Percentiles rank a stretch among this genome's conserved stretches.
These are phyloP conservation scores for Epinotia demarniana DNA, from an alignment of 2,888 invertebrate species.

Conservation along the genomic window DNA sequence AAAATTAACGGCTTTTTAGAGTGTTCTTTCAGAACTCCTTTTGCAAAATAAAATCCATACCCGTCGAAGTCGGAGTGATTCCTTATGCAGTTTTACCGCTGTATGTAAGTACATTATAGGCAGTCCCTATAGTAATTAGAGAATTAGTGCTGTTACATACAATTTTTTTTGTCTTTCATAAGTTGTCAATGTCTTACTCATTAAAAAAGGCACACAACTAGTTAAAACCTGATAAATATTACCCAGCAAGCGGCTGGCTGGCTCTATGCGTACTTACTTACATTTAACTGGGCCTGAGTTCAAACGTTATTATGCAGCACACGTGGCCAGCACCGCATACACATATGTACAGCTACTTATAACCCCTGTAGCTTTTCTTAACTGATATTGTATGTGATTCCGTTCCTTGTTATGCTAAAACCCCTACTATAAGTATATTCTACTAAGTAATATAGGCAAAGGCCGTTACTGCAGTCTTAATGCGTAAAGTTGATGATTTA, in stretches of 20 bases:
- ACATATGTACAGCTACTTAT: conserved; percentile 25
- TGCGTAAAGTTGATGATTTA: conserved; percentile 22
- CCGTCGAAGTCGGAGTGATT: neutral
- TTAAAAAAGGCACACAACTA: neutral
- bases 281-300: conserved; percentile 34
- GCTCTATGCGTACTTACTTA: neutral
- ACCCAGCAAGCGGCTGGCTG: neutral
- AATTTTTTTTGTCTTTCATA: too few species aligned
- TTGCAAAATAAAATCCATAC: neutral
- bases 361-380: conserved; percentile 36
- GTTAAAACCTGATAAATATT: neutral
- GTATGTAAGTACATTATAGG: too few species aligned
- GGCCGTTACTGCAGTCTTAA: neutral
- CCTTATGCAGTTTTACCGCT: too few species aligned
- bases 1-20: neutral
- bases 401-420: conserved; percentile 3
- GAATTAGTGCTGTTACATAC: too few species aligned
- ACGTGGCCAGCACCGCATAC: conserved; percentile 33
- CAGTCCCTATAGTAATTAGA: too few species aligned
- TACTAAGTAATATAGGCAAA: neutral
- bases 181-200: too few species aligned
- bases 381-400: conserved; percentile 32
- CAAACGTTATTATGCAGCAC: conserved; percentile 44
- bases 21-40: neutral
- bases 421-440: neutral